Base-by-base conservation (phyloP, 2,797 vertebrate species). In the Sibirionetta formosa region DNA sequence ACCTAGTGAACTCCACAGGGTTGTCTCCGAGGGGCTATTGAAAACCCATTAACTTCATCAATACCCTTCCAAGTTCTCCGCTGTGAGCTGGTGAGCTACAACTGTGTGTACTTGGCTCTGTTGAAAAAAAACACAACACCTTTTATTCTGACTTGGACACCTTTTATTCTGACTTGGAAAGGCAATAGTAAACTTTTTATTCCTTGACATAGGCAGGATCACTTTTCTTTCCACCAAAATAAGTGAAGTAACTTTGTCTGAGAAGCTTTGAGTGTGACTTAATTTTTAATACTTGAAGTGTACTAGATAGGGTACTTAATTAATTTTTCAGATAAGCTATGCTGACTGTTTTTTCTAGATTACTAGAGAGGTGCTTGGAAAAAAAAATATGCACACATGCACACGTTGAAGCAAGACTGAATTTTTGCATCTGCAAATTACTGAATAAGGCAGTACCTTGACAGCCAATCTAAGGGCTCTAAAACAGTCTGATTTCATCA, bases 371-470 rank as follows among this genome's bases (percentile, higher is more conserved):
- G 42, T 82, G 27, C 36, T 81, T 91, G 31, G 69, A 90, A 92
- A 85, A 36, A 57, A 1, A 40, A 35, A 35, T 48, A 86, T 71
- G 53, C 63, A 68, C 1, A 8, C 11, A 53, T 0, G 0, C 23
- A 57, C 3, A 14, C 20, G 13, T 6, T 19, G 69, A 88, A 64
- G 23, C 27, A 90, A 69, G 72, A 46, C 54, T 58, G 36, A 65
- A n/a, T 75, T 68, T 86, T 7, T 78, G 13, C 11, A 81, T 96
- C 77, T 91, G 63, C 36, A 11, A 83, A 54, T 78, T 86, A 71
- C 57, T 83, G 54, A 91, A 72, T 46, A 83, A 65, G 58, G 60
- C 64, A 68, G 13, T 85, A 78, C 40, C 0, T 24, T 94, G 76
- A 76, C 50, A 61, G 81, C 29, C 20, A 86, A 31, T 79, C 64